A percentile compares a stretch with the other conserved stretches of the same genome.
These are phyloP conservation scores for Aurelia aurita complex sp. Pacific DNA, from an alignment of 30 jellyfish, hydroid and myxozoan species.

Conservation along the genomic window DNA sequence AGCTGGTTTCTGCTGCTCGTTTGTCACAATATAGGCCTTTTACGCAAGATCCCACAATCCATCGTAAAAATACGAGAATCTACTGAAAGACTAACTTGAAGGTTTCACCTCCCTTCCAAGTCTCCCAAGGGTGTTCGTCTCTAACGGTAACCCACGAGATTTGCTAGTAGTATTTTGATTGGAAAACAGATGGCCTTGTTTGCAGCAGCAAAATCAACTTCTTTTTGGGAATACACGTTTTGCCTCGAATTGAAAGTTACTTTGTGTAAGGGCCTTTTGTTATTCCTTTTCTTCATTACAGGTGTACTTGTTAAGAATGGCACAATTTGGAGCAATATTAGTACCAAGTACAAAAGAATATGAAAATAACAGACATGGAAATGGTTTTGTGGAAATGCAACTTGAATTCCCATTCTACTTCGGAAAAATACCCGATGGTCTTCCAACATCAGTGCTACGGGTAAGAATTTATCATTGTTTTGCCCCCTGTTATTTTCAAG, in stretches of 20 bases:
- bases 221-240: too few species aligned
- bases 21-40: neutral
- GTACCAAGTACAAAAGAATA: conserved; percentile 62
- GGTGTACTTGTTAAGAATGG: conserved; percentile 74
- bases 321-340: conserved; percentile 79
- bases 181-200: too few species aligned
- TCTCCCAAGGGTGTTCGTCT: too few species aligned
- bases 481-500: too few species aligned
- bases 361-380: conserved; percentile 56
- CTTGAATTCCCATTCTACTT: conserved; percentile 66
- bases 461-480: neutral
- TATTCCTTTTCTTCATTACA: conserved; percentile 6
- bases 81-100: too few species aligned
- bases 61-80: too few species aligned
- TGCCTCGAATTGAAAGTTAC: too few species aligned
- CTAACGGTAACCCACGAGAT: too few species aligned
- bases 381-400: conserved; percentile 42
- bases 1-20: too few species aligned
- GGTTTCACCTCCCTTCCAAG: too few species aligned
- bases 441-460: conserved; percentile 27
- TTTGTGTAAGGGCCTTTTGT: neutral
- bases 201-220: too few species aligned
- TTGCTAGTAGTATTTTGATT: too few species aligned
- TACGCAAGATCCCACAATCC: neutral
- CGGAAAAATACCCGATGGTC: conserved; percentile 73